Conservation (phyloP, 2,888 invertebrate species). For the Hypolimnas misippus region DNA sequence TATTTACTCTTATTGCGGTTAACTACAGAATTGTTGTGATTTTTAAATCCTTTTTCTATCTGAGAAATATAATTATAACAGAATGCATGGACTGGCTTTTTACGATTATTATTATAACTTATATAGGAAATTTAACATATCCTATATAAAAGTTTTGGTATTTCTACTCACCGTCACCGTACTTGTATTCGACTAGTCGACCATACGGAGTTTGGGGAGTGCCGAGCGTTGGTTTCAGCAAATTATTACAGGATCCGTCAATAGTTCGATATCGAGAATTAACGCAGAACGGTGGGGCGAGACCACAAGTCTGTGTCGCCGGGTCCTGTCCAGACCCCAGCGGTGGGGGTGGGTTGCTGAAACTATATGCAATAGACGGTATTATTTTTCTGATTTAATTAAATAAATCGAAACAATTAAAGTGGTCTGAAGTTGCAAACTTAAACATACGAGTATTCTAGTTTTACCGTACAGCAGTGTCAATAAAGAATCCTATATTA, state of each 20-base stretch:
- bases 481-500: too few species aligned
- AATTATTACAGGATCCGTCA: slow-evolving; percentile 98
- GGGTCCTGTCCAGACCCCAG: slow-evolving; percentile 70
- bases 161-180: slow-evolving; percentile 85
- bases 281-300: slow-evolving; percentile 74
- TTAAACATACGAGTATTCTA: too few species aligned
- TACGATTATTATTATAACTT: too few species aligned
- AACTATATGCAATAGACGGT: slow-evolving; percentile 61
- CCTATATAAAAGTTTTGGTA: neutral
- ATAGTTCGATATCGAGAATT: slow-evolving; percentile 87
- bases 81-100: too few species aligned
- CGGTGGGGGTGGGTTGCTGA: slow-evolving; percentile 75
- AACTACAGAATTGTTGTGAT: neutral
- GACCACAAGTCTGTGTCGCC: slow-evolving; percentile 75
- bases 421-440: too few species aligned
- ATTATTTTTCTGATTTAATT: neutral
- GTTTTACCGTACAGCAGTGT: too few species aligned
- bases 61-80: too few species aligned
- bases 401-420: neutral
- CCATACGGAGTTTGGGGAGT: slow-evolving; percentile 88
- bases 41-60: too few species aligned
- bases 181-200: slow-evolving; percentile 85
- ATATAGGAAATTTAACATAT: too few species aligned
- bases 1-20: neutral
- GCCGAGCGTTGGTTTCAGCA: slow-evolving; percentile 92